Base-by-base conservation (phyloP, 2,113 vertebrate genomes). In the Leptobrachium ailaonicum region DNA sequence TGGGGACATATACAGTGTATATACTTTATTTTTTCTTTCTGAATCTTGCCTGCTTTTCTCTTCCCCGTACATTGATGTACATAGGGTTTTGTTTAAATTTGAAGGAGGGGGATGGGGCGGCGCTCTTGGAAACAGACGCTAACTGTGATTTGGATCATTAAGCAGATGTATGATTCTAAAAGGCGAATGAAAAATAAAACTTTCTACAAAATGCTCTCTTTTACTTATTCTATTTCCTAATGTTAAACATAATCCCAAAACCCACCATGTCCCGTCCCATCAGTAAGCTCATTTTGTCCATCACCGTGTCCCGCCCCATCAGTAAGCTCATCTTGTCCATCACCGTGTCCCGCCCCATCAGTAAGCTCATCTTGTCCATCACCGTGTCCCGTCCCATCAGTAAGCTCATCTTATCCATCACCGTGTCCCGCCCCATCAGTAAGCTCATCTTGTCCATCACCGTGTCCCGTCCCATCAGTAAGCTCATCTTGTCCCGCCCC, bases 21-120 rank as follows among this genome's bases (percentile, higher is more conserved):
- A 50, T 50, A 86, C 85, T 92, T 80, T 85, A 88, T 86, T 74
- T 74, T 14, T 60, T 70, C 7, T 50, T 53, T 40, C 56, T 45
- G 6, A 50, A 70, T 41, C 56, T 67, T 73, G 77, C 77, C 72
- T 73, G 70, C 77, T 75, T 75, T 47, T 63, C 41, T 76, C 62
- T 47, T 20, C 45, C n/a, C 68, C 68, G 8, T 50, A 47, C 42
- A 69, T 12, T 3, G 12, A 47, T 71, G 68, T 71, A 71, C 20
- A 60, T 60, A 50, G 20, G 42, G 47, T 47, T 69, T 50, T 71
- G 43, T 68, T 68, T 68, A 41, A 47, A 47, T 40, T 40, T 54
- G 43, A 47, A 8, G 62, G 56, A 9, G 60, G 20, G 53, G 47
- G 41, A 14, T 53, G 40, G 2, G 56, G 32, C 12, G 12, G 20